Percentiles rank a stretch among this genome's conserved stretches.
Evolutionary conservation across 1,140 invertebrate genomes (phyloP).

Genomic region (Proctacanthus coquilletti): DNA sequence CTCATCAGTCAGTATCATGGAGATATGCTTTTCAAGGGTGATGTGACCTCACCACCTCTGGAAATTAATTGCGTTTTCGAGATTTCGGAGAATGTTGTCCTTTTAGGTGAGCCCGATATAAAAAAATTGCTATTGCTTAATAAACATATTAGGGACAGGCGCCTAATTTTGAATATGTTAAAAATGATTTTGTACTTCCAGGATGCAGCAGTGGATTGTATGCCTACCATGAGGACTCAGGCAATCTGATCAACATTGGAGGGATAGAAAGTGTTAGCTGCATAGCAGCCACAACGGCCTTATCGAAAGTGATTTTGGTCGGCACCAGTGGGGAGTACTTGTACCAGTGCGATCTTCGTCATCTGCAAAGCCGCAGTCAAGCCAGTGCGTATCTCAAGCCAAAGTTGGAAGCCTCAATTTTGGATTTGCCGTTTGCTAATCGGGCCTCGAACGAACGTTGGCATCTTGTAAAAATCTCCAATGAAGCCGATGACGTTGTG

Average conservation of each 20-base stretch:
- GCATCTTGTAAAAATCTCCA: conserved; percentile 25
- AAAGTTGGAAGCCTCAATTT: conserved; percentile 38
- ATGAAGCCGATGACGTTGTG: conserved; percentile 25
- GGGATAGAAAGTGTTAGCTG: conserved; percentile 49
- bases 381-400: conserved; percentile 42
- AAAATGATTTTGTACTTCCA: too few species aligned
- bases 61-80: conserved; percentile 25
- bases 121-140: not conserved
- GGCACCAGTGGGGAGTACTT: conserved; percentile 46
- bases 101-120: conserved; percentile 6
- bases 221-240: conserved; percentile 18
- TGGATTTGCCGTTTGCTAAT: conserved; percentile 30
- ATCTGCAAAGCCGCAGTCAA: conserved; percentile 42
- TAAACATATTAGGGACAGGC: not conserved
- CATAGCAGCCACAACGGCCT: conserved; percentile 37
- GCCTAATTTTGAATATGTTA: not conserved
- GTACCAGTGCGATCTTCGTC: conserved; percentile 44
- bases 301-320: conserved; percentile 49
- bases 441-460: conserved; percentile 20
- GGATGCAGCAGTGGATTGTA: conserved; percentile 25
- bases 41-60: conserved; percentile 5
- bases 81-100: conserved; percentile 18
- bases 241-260: conserved; percentile 37
- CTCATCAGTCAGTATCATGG: conserved; percentile 16
- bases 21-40: conserved; percentile 13